Evolutionary conservation across 37 sponge, comb jelly and placozoan genomes (phyloP), one percentile per base, ranked within the genome.

Genomic region (Ianthella basta): DNA sequence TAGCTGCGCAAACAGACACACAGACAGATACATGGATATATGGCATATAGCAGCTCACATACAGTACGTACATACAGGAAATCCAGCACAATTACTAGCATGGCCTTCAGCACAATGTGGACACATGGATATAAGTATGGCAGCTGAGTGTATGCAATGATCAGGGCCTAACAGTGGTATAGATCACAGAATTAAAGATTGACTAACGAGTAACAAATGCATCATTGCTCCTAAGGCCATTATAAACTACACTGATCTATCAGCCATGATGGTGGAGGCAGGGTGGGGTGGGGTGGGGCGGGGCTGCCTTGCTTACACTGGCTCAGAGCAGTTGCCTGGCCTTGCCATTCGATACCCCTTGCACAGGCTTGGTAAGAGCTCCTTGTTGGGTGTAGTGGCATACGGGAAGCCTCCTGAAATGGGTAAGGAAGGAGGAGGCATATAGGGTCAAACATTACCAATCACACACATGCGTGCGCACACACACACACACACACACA

Each of bases 371-470:
- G 37, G 34, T 0, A 79, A 25, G 19, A 91, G 12, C 37, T 87
- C 92, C 39, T 87, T 91, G 61, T 87, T 81, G 25, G 60, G 12
- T 0, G 84, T 38, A 21, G 67, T 64, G n/a, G 79, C 57, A 81
- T 91, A 91, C 13, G 92, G 92, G 54, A 69, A 82, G 16, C 85
- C 88, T 61, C 92, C 92, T 91, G 80, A 27, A 56, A n/a, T n/a
- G n/a, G n/a, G n/a, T n/a, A n/a, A 54, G 59, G n/a, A 35, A 21
- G 32, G 72, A 35, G 30, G 3, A 15, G 29, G 3, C 64, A 61
- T 12, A 61, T 2, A 61, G n/a, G 15, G 59, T 57, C 15, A 57
- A 20, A 57, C 59, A 18, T 57, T 57, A 57, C 18, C 66, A 14
- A 18, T 18, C 34, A 69, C 70, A 69, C 70, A 69, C 70, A 69